Evolutionary conservation across 1,140 invertebrate species (phyloP).

Genomic region (Orchestia grillus): DNA sequence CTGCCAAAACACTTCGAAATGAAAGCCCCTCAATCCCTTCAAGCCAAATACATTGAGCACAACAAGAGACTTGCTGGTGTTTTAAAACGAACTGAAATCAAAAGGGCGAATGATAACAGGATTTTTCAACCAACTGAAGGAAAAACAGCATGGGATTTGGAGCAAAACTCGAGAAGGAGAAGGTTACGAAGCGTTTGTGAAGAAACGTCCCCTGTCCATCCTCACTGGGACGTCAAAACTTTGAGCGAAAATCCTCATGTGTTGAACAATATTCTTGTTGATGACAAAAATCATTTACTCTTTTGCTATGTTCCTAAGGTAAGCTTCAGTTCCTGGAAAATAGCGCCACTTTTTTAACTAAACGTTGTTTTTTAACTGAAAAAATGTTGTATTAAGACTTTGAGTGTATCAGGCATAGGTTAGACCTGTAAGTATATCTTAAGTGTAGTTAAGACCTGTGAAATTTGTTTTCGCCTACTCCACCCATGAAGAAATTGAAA

Average conservation of each 20-base stretch:
- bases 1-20: background rate
- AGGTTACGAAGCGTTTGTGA: background rate
- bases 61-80: background rate
- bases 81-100: background rate
- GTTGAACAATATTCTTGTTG: background rate
- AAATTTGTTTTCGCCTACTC: no score
- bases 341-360: no score
- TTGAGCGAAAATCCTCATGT: background rate
- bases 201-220: background rate
- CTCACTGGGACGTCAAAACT: background rate
- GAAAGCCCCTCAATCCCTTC: background rate
- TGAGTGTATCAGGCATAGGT: no score
- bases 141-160: background rate
- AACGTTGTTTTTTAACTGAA: no score
- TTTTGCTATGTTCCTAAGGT: conserved; percentile 30
- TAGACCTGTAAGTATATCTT: no score
- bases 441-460: no score
- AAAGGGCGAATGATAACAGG: background rate
- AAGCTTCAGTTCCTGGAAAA: no score
- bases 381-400: no score
- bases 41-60: background rate
- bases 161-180: background rate
- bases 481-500: no score
- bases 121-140: background rate
- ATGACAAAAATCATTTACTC: background rate